These are phyloP conservation scores for Cirrhinus mrigala DNA, from an alignment of 2,797 vertebrate species.

Conservation along the genomic window DNA sequence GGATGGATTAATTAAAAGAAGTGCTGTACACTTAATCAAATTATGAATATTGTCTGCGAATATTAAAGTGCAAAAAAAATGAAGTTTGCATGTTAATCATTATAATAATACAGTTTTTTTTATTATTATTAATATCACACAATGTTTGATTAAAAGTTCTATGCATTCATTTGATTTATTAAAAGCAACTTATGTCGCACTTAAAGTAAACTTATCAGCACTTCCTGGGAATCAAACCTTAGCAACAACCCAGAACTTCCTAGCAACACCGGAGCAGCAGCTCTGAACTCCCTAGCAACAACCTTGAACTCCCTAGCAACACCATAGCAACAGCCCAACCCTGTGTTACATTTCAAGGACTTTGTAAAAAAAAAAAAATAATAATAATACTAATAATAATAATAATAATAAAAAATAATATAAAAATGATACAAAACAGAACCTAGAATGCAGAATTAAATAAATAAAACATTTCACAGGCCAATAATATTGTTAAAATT, in stretches of 20 bases:
- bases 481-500: neutral
- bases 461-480: too few relatives aligned
- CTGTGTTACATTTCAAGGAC: neutral
- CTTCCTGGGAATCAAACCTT: neutral
- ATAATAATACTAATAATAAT: neutral
- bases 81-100: neutral
- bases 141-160: too few relatives aligned
- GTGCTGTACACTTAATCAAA: neutral
- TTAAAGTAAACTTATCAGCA: neutral
- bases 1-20: neutral
- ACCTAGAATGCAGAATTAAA: too few relatives aligned
- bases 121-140: too few relatives aligned
- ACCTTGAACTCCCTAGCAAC: too few relatives aligned
- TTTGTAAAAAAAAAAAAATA: neutral
- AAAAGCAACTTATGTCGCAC: too few relatives aligned
- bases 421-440: too few relatives aligned
- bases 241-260: neutral
- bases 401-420: too few relatives aligned
- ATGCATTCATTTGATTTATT: too few relatives aligned
- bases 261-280: too few relatives aligned
- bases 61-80: neutral
- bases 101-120: too few relatives aligned
- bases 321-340: neutral
- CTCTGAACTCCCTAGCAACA: too few relatives aligned
- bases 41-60: neutral